A percentile compares a stretch with the other conserved stretches of the same genome.
Conservation (phyloP, 2,113 vertebrate species). For the Desmodus rotundus region DNA sequence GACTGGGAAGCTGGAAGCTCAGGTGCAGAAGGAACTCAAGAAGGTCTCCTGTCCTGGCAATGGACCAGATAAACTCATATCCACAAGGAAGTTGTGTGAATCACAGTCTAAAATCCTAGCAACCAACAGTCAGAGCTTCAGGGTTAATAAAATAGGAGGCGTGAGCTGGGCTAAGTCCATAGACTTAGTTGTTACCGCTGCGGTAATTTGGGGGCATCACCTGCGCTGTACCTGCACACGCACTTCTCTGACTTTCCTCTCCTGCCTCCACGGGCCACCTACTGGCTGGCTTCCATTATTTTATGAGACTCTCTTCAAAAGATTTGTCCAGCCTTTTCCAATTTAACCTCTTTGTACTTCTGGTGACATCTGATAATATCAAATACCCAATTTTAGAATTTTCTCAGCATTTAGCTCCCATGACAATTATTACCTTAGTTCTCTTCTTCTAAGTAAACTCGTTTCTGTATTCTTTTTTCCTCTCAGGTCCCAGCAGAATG, state of each 20-base stretch:
- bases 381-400: not conserved
- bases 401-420: not conserved
- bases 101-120: not conserved
- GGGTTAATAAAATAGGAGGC: not conserved
- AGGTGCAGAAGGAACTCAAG: not conserved
- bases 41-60: accelerated
- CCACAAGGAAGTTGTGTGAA: not conserved
- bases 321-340: not conserved
- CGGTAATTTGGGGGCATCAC: not conserved
- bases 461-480: not conserved
- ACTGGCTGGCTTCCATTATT: not conserved
- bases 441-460: not conserved
- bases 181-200: not conserved
- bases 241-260: not conserved
- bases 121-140: not conserved
- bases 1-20: not conserved
- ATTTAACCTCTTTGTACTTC: not conserved
- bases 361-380: not conserved
- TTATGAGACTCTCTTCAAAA: not conserved
- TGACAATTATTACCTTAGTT: not conserved
- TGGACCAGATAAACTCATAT: not conserved
- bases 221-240: accelerated
- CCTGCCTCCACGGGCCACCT: not conserved
- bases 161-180: not conserved
- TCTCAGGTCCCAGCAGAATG: not conserved